Conservation (phyloP, 2,797 vertebrate species). For the Erethizon dorsatum region DNA sequence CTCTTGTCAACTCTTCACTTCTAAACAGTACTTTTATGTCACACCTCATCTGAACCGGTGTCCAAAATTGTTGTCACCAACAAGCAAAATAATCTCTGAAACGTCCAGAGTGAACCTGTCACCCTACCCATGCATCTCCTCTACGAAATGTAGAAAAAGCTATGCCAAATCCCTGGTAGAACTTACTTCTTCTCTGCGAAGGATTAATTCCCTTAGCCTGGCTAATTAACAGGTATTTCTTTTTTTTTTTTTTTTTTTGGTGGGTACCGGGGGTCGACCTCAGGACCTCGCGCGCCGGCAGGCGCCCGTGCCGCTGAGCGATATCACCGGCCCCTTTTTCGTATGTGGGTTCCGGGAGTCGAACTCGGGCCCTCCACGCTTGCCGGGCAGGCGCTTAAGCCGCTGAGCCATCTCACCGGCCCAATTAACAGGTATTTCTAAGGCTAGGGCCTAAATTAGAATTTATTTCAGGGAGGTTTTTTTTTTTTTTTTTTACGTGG, state of each 20-base stretch:
- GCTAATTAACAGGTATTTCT: neutral
- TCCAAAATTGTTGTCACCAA: neutral
- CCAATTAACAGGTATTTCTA: neutral
- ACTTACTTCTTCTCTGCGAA: neutral
- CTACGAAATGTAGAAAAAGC: neutral
- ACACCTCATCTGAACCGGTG: neutral
- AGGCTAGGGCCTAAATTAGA: neutral
- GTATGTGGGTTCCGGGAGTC: too few relatives aligned
- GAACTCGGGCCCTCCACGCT: too few relatives aligned
- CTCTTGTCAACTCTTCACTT: neutral
- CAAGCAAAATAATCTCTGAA: conserved; percentile 40
- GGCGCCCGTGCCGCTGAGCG: too few relatives aligned
- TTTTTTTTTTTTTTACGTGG: too few relatives aligned
- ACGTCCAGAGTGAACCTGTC: conserved; percentile 5
- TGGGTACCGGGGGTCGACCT: too few relatives aligned
- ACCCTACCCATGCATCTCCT: neutral
- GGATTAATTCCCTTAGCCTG: neutral
- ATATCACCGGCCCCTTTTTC: too few relatives aligned
- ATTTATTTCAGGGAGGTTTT: conserved; percentile 12
- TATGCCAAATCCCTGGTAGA: neutral
- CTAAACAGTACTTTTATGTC: neutral
- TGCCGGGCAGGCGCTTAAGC: too few relatives aligned
- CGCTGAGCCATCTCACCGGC: too few relatives aligned
- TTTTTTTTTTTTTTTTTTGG: too few relatives aligned
- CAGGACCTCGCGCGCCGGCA: too few relatives aligned